Evolutionary conservation across 2,113 vertebrate species (phyloP).

Genomic region (Equus quagga): DNA sequence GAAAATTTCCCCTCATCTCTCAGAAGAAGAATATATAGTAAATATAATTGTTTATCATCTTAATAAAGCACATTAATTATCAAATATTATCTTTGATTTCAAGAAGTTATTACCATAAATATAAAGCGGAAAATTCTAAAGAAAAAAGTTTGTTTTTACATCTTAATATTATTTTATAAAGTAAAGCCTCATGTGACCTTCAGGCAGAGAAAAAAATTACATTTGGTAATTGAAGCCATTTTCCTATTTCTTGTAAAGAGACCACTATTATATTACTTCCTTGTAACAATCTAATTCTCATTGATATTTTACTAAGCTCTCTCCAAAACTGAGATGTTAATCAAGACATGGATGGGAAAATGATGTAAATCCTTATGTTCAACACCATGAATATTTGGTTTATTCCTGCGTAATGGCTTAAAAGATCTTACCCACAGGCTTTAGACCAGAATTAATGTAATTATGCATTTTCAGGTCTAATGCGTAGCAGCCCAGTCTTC

Average conservation of each 20-base stretch:
- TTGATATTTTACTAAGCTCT: slow-evolving; percentile 77
- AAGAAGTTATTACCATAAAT: neutral
- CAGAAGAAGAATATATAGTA: neutral
- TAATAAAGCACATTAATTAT: neutral
- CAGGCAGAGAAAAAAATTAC: slow-evolving; percentile 2
- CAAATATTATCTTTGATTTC: neutral
- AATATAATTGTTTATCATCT: neutral
- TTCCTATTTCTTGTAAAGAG: slow-evolving; percentile 80
- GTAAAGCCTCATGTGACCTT: neutral
- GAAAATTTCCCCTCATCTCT: neutral
- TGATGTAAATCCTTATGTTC: slow-evolving; percentile 53
- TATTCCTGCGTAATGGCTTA: slow-evolving; percentile 77
- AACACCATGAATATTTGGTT: slow-evolving; percentile 57
- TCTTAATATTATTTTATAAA: slow-evolving; percentile 22
- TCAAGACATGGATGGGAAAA: slow-evolving; percentile 64
- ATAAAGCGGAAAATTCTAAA: neutral
- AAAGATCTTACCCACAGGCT: slow-evolving; percentile 50
- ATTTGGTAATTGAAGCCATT: slow-evolving; percentile 73
- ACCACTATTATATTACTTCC: slow-evolving; percentile 72
- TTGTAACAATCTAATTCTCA: slow-evolving; percentile 76
- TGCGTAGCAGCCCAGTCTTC: slow-evolving; percentile 52
- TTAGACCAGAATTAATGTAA: slow-evolving; percentile 75
- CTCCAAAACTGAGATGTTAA: slow-evolving; percentile 52
- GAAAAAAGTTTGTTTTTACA: neutral
- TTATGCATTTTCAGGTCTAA: slow-evolving; percentile 76